These are phyloP conservation scores for Clupea harengus DNA, from an alignment of 2,113 vertebrate species.

Conservation along the genomic window DNA sequence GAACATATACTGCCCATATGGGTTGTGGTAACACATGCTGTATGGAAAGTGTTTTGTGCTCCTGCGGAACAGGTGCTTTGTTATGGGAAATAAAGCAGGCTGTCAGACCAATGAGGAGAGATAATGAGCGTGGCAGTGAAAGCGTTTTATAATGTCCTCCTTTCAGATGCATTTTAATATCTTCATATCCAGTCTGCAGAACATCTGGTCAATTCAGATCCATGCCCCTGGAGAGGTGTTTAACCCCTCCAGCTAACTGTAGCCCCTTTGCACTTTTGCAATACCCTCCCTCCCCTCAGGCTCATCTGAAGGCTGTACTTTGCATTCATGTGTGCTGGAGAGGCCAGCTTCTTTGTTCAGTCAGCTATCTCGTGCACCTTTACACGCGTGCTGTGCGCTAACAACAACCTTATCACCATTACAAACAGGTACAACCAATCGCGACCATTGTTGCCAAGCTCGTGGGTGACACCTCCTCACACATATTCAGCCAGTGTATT, in stretches of 20 bases:
- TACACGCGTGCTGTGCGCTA: background rate
- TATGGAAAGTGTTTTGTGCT: background rate
- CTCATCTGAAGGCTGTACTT: background rate
- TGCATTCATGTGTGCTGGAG: background rate
- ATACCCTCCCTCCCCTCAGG: background rate
- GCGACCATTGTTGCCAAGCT: constrained; percentile 57
- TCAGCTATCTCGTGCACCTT: background rate
- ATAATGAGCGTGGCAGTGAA: background rate
- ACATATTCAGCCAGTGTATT: constrained; percentile 41
- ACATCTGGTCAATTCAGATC: background rate
- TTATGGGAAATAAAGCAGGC: constrained; percentile 14
- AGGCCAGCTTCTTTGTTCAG: background rate
- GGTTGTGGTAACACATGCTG: background rate
- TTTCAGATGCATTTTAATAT: constrained; percentile 10
- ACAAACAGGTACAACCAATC: constrained; percentile 43
- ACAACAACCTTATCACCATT: constrained; percentile 37
- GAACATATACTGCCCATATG: background rate
- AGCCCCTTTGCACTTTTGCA: background rate
- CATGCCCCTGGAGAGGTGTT: background rate
- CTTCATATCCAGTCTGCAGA: background rate
- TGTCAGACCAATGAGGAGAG: constrained; percentile 7
- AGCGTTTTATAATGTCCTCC: constrained; percentile 3
- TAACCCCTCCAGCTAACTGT: background rate
- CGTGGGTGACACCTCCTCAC: constrained; percentile 44
- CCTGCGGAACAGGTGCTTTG: constrained; percentile 12